phyloP scores from a whole-genome alignment of 2,888 invertebrate species.

The Dilophus febrilis region DNA sequence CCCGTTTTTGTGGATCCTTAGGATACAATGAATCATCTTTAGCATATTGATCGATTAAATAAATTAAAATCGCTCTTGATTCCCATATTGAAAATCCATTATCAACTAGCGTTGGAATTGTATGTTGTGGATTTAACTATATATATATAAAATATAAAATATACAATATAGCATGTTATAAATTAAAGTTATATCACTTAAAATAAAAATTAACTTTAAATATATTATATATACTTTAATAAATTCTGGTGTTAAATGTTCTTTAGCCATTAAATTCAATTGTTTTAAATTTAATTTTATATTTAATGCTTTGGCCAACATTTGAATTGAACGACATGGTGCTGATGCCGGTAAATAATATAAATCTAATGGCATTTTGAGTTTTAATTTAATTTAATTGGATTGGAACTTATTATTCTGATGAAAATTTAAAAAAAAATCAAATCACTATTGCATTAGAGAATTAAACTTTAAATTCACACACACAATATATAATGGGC shows the following conservation, averaged over 20 bases:
- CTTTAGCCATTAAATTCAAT: conserved; percentile 35
- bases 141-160: neutral
- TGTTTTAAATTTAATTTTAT: conserved; percentile 39
- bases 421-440: no score
- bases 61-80: conserved; percentile 66
- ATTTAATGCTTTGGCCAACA: conserved; percentile 40
- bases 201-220: no score
- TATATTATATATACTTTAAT: conserved; percentile 35
- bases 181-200: no score
- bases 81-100: conserved; percentile 68
- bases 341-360: conserved; percentile 37
- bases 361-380: conserved; percentile 28
- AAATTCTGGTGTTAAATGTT: conserved; percentile 43
- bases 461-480: no score
- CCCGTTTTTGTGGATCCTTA: conserved; percentile 58
- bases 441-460: no score
- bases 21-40: conserved; percentile 59
- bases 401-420: no score
- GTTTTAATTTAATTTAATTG: no score
- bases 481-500: no score
- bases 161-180: no score
- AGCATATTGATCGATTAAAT: conserved; percentile 64
- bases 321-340: conserved; percentile 40
- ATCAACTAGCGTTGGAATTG: conserved; percentile 69
- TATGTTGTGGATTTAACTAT: conserved; percentile 69